These are phyloP conservation scores for Nixonia krombeini DNA, from an alignment of 1,140 invertebrate genomes.

Conservation along the genomic window DNA sequence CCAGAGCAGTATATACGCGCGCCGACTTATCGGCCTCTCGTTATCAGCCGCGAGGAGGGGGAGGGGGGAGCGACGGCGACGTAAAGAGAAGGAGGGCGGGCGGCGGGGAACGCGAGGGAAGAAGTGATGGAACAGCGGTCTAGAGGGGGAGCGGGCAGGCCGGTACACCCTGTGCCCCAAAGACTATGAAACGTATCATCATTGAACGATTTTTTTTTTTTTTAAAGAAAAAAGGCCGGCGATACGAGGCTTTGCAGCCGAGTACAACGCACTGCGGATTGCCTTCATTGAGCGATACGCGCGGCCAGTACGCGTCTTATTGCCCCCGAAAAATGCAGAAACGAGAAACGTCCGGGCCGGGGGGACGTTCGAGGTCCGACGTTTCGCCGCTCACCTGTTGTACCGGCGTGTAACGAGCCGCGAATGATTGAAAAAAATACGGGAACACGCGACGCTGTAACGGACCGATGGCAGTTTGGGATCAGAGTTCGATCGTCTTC, in stretches of 20 bases:
- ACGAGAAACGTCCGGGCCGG: no score
- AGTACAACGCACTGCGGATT: slow-evolving; percentile 19
- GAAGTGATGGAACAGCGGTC: no score
- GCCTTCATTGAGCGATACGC: slow-evolving; percentile 20
- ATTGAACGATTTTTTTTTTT: neutral
- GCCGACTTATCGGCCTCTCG: slow-evolving; percentile 35
- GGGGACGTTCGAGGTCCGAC: neutral
- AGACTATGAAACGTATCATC: slow-evolving; percentile 2
- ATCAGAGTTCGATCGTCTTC: no score
- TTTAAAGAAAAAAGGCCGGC: no score
- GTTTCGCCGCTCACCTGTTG: slow-evolving; percentile 36
- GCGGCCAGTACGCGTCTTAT: slow-evolving; percentile 23
- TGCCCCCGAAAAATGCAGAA: neutral
- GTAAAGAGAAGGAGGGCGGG: neutral
- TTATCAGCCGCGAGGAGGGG: slow-evolving; percentile 21
- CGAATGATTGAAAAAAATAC: no score
- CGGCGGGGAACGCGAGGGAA: no score
- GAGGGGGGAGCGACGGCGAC: neutral
- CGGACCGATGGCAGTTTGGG: no score
- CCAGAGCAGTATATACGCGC: slow-evolving; percentile 35
- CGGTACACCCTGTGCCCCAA: neutral
- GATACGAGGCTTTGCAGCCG: slow-evolving; percentile 2
- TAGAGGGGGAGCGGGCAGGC: no score
- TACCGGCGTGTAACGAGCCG: slow-evolving; percentile 44
- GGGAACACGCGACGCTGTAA: no score